These are phyloP conservation scores for Sclerodermus sp. DNA, from an alignment of 2,888 invertebrate species.

Conservation along the genomic window DNA sequence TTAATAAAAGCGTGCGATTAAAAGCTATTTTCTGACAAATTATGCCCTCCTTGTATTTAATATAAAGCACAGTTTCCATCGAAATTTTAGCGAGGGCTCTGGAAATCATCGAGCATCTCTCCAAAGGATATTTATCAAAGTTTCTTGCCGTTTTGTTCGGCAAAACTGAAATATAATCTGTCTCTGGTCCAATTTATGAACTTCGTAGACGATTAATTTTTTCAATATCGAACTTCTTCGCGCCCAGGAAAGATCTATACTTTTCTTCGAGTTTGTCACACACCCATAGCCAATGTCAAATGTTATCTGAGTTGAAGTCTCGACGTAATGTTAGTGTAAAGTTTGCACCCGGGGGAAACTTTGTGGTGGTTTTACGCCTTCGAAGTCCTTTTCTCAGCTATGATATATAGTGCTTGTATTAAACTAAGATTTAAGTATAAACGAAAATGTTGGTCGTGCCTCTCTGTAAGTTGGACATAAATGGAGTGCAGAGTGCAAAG, in stretches of 20 bases:
- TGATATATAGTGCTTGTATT: conserved; percentile 4
- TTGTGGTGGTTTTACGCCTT: conserved; percentile 15
- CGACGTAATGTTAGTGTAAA: conserved; percentile 9
- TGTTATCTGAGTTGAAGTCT: conserved; percentile 10
- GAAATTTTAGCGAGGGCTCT: too few species aligned
- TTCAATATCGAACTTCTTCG: too few species aligned
- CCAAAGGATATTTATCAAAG: too few species aligned
- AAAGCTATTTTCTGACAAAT: too few species aligned
- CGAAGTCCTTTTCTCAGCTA: not conserved
- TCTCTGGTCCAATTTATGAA: not conserved
- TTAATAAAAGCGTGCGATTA: too few species aligned
- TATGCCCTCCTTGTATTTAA: too few species aligned
- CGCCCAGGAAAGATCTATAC: too few species aligned
- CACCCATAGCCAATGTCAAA: conserved; percentile 15
- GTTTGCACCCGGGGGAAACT: conserved; percentile 13
- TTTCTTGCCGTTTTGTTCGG: too few species aligned
- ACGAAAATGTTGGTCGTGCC: conserved; percentile 15
- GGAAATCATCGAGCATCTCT: too few species aligned
- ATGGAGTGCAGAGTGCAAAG: too few species aligned
- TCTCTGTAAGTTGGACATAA: not conserved
- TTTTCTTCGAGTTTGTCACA: conserved; percentile 6
- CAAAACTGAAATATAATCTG: not conserved
- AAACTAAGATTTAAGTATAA: conserved; percentile 22
- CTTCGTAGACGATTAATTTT: too few species aligned
- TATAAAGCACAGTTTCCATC: too few species aligned